These are phyloP conservation scores for Eolophus roseicapilla DNA, from an alignment of 2,113 vertebrate genomes.

Conservation along the genomic window DNA sequence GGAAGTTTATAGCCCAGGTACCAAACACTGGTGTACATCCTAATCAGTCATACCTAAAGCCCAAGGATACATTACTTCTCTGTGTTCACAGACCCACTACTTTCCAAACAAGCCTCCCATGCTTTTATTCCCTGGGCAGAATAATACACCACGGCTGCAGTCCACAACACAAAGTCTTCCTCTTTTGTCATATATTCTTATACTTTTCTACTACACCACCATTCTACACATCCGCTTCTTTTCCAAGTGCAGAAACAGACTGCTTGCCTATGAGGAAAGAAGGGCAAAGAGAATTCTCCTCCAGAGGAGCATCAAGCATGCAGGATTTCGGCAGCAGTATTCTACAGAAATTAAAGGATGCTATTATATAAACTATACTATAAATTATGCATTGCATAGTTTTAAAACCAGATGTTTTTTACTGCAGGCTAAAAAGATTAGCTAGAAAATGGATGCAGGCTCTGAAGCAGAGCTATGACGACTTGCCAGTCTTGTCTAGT, in stretches of 20 bases:
- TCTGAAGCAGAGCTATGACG: neutral
- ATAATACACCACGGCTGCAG: neutral
- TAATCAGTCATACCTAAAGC: neutral
- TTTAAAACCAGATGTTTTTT: neutral
- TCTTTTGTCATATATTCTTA: neutral
- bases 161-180: neutral
- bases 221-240: neutral
- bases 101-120: neutral
- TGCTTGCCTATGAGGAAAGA: neutral
- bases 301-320: neutral
- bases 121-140: neutral
- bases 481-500: neutral
- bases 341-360: neutral
- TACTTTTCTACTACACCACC: neutral
- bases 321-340: neutral
- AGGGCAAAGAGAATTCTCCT: neutral
- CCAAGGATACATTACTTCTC: neutral
- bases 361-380: neutral
- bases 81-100: neutral
- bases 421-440: neutral
- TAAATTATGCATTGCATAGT: neutral
- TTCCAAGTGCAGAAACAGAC: neutral
- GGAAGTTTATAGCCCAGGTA: neutral
- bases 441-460: neutral
- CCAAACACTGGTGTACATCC: neutral